A percentile compares a stretch with the other conserved stretches of the same genome.
These are phyloP conservation scores for Sesia apiformis DNA, from an alignment of 2,888 invertebrate species.

Conservation along the genomic window DNA sequence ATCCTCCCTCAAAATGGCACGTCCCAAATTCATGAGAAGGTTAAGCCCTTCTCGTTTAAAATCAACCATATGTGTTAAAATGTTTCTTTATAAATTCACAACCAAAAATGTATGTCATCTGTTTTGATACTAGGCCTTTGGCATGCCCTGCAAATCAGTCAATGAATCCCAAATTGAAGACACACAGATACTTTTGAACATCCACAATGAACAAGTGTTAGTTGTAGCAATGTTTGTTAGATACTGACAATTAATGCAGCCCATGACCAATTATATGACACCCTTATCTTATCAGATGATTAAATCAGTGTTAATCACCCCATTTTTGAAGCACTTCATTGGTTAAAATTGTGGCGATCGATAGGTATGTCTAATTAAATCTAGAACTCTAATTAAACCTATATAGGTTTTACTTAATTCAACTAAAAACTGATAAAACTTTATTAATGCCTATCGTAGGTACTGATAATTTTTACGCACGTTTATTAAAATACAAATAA, in stretches of 20 bases:
- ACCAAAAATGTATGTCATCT: slow-evolving; percentile 53
- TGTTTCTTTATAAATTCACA: slow-evolving; percentile 44
- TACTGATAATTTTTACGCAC: too few species aligned
- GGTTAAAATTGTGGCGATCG: neutral
- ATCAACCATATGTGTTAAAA: slow-evolving; percentile 63
- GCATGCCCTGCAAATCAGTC: slow-evolving; percentile 72
- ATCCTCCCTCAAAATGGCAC: slow-evolving; percentile 27
- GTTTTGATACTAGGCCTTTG: slow-evolving; percentile 54
- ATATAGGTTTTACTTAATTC: too few species aligned
- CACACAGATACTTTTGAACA: slow-evolving; percentile 62
- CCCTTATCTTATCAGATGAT: slow-evolving; percentile 42
- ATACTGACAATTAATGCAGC: slow-evolving; percentile 27
- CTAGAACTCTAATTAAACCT: too few species aligned
- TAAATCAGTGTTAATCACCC: neutral
- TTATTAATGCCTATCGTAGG: too few species aligned
- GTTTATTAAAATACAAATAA: too few species aligned
- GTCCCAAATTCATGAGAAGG: slow-evolving; percentile 58
- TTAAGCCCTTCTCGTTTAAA: slow-evolving; percentile 55
- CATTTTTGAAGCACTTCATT: neutral
- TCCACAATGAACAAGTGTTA: slow-evolving; percentile 43
- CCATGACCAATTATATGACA: slow-evolving; percentile 25
- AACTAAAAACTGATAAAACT: too few species aligned
- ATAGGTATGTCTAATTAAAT: too few species aligned
- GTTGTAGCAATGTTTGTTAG: slow-evolving; percentile 38
- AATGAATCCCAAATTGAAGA: slow-evolving; percentile 71